Evolutionary conservation across 1,140 invertebrate species (phyloP).

Genomic region (Rhagoletis pomonella): DNA sequence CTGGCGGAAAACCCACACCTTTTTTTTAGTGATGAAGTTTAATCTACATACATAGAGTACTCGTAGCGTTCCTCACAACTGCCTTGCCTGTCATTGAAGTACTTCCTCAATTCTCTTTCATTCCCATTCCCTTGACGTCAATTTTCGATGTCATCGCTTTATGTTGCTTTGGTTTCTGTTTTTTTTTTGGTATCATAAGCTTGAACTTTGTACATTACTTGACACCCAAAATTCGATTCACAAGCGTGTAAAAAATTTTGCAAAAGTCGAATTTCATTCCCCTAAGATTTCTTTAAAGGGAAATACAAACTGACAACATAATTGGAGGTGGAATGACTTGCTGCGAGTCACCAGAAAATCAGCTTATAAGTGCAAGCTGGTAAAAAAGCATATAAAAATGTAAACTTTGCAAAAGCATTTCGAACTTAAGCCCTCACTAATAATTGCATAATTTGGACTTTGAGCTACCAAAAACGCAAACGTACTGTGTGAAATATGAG

Average conservation of each 20-base stretch:
- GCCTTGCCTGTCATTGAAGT: too few species aligned
- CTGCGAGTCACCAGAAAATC: neutral
- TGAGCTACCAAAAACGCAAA: neutral
- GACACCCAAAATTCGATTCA: neutral
- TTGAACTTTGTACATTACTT: slow-evolving; percentile 10
- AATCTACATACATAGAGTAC: too few species aligned
- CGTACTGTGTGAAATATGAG: neutral
- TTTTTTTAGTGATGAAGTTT: too few species aligned
- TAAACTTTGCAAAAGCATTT: neutral
- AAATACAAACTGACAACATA: neutral
- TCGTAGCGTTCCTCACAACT: too few species aligned
- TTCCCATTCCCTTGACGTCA: too few species aligned
- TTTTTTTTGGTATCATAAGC: neutral
- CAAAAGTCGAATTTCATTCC: neutral
- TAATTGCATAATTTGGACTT: slow-evolving; percentile 10
- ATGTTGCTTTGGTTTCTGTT: neutral
- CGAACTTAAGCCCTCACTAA: neutral
- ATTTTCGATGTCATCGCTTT: neutral
- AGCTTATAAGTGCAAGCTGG: neutral
- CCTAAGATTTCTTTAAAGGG: neutral
- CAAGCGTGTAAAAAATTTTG: neutral
- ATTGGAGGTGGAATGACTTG: neutral
- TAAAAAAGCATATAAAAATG: neutral
- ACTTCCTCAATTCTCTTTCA: too few species aligned
- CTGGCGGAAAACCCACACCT: too few species aligned